Evolutionary conservation across 2,797 vertebrate species (phyloP).

Genomic region (Semotilus atromaculatus): DNA sequence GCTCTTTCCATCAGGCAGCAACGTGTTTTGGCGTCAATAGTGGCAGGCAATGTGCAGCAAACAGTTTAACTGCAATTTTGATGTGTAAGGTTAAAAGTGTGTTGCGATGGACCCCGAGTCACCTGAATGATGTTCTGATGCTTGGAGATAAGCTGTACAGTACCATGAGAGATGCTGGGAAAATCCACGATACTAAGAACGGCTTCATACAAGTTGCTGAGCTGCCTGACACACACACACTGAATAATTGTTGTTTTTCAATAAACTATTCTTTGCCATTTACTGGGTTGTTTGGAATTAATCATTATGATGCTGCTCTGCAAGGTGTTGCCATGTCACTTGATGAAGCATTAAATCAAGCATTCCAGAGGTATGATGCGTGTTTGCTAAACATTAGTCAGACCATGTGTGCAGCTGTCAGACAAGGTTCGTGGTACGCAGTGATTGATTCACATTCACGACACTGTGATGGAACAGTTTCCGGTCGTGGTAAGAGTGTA

Average conservation of each 20-base stretch:
- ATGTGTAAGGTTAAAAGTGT: no score
- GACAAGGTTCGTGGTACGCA: background rate
- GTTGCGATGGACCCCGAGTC: no score
- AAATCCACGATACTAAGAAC: rapidly evolving
- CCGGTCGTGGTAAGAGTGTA: background rate
- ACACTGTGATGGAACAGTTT: no score
- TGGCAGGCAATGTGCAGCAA: no score
- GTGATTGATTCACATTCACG: background rate
- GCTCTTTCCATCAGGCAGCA: no score
- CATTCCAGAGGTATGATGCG: background rate
- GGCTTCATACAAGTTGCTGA: background rate
- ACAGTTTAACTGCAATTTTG: no score
- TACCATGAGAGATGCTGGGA: no score
- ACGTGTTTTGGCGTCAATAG: no score
- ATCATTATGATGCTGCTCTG: background rate
- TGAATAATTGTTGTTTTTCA: background rate
- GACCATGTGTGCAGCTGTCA: background rate
- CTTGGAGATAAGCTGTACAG: no score
- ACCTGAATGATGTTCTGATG: no score
- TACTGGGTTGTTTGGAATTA: background rate
- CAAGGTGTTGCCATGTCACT: background rate
- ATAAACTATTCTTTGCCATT: background rate
- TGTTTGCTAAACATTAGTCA: background rate
- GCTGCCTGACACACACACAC: background rate
- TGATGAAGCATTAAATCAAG: background rate